Base-by-base conservation (phyloP, 1,140 invertebrate species). In the Apocrypta bakeri region DNA sequence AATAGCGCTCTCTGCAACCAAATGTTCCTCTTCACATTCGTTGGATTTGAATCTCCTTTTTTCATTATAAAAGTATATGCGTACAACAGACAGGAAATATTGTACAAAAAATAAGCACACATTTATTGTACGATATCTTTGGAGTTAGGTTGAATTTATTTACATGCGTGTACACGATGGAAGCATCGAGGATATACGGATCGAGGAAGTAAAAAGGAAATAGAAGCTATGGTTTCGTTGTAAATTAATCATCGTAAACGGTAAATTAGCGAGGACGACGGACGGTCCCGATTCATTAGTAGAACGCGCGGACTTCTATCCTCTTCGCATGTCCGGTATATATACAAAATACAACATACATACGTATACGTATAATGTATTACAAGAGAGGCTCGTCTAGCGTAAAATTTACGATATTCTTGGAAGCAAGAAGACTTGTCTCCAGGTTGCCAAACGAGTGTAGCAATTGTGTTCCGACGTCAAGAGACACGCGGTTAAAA, bases 41-140 rank as follows among this genome's bases (percentile, higher is more conserved):
- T 12, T 33, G 74, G n/a, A 83, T 88, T 83, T 76, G 31, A 83
- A 83, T 85, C 85, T 85, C 82, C 66, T 3, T 42, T 37, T 37
- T 37, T 37, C 2, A 37, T 37, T 37, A 37, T 37, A 37, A 4
- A 37, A 4, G 33, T 37, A 9, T 37, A 37, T 9, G 33, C 33
- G 33, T 37, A 9, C 33, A 37, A 37, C 9, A 37, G 9, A 37
- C 33, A 4, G 33, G 33, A 37, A 37, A 37, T 37, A n/a, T 9
- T 2, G 9, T 4, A 37, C 2, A 9, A 42, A 12, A 42, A 7
- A 14, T 14, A 42, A 42, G n/a, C n/a, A n/a, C n/a, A n/a, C n/a
- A n/a, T n/a, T n/a, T n/a, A n/a, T 12, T 42, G 40, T 9, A 37
- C 9, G 9, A 37, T 37, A 37, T 9, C 2, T 37, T 4, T 37